Base-by-base conservation (phyloP, 2,888 invertebrate species). In the Spialia ferax region DNA sequence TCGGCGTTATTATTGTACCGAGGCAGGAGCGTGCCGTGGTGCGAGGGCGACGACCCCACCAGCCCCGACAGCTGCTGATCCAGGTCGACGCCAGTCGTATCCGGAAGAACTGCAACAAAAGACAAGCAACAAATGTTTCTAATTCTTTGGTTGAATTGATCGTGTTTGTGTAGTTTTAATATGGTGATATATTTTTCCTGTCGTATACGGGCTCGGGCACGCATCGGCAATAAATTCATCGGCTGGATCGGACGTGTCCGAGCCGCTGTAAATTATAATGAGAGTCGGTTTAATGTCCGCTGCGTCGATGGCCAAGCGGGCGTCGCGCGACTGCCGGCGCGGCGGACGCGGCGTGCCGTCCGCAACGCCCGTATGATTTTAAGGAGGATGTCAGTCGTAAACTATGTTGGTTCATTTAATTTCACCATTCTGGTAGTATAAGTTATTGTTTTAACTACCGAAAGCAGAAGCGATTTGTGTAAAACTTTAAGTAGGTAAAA, bases 31-130 rank as follows among this genome's bases (percentile, higher is more conserved):
- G 95, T 94, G 15, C 94, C 85, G 88, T 88, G 95, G 80, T 92
- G 94, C 0, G 95, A 93, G n/a, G 94, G 89, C 6, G 93, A 93
- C 1, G 95, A 94, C 75, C 96, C 92, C 67, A 95, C 93, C 74
- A 95, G 81, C 75, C 96, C 94, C 45, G 96, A 96, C 5, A 96
- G 89, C 80, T 96, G 96, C 83, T 96, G 96, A 81, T 96, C 96
- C 74, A 96, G 83, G 77, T 96, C 96, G 38, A 96, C 95, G 61
- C 96, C 96, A 70, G 97, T 96, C 26, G 97, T 96, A 80, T 97
- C 97, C 68, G 97, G 97, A 59, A 97, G 94, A 87, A 97, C 96
- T 97, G 93, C 38, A 81, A 78, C 79, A 79, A 79, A 72, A 78
- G 70, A 42, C 13, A 73, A 29, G 54, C 42, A 63, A 54, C 42